Evolutionary conservation across 1,140 invertebrate genomes (phyloP), one percentile per base, ranked within the genome.

Genomic region (Magallana gigas): DNA sequence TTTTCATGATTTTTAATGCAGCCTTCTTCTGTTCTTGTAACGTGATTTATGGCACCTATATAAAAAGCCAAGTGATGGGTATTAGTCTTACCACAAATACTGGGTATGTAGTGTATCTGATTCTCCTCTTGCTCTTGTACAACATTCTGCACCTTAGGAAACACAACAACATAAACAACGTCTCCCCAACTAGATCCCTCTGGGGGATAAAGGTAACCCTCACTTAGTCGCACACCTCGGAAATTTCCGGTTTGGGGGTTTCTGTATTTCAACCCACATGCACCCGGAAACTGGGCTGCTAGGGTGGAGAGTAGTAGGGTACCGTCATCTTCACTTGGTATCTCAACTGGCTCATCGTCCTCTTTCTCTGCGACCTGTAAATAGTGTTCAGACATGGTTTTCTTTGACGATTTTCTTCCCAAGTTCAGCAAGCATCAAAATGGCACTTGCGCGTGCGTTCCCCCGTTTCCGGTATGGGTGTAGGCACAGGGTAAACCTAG

Each of bases 221-320:
- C 98, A 89, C 96, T 97, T 80, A 98, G 96, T 88, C 98, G 96
- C 16, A 99, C 97, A 64, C 98, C 98, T 88, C 98, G 96, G 94
- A 98, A 97, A 59, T 96, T 96, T 91, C 97, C 97, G 23, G 97
- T 97, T 88, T 98, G 97, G 14, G 97, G 96, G 92, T 96, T 98
- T 87, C 98, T 96, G 95, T 98, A 99, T 96, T 99, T 99, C 76
- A 99, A 96, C 23, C 98, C 98, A 94, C 97, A 98, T 57, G 98
- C 97, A 88, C 98, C 98, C 81, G 98, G 98, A 96, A 98, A 99
- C 93, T 99, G 98, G 82, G 97, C 97, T 64, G 97, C 96, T 83
- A 99, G 95, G 5, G 98, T 99, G 76, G 97, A 97, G 90, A 99
- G 95, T 68, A 98, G 95, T 76, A 99, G 94, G 29, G 97, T 98